Conservation (phyloP, 2,797 vertebrate genomes). For the Arrhamphus sclerolepis region DNA sequence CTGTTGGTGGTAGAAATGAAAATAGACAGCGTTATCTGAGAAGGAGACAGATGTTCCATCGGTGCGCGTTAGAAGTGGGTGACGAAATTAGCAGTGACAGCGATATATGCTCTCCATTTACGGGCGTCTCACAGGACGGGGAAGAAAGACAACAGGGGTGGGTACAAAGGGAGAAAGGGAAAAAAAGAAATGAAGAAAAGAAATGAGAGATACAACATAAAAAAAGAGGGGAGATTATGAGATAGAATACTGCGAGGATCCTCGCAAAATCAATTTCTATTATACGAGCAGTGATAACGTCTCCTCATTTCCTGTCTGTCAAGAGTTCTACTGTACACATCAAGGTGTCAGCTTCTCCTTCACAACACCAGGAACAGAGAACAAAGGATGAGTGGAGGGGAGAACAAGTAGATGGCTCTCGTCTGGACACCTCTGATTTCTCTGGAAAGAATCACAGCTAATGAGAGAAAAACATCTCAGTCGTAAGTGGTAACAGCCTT, state of each 20-base stretch:
- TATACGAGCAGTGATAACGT: constrained; percentile 64
- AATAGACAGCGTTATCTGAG: constrained; percentile 60
- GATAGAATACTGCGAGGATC: constrained; percentile 9
- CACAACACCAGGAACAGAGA: constrained; percentile 44
- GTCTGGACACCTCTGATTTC: constrained; percentile 50
- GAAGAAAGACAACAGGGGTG: constrained; percentile 16
- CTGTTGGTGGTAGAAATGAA: constrained; percentile 52
- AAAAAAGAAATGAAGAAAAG: constrained; percentile 7
- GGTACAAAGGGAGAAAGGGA: constrained; percentile 7
- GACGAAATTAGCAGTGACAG: constrained; percentile 63
- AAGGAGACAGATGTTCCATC: constrained; percentile 52
- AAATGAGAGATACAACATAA: constrained; percentile 33
- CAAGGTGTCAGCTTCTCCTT: constrained; percentile 38
- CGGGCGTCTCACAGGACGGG: constrained; percentile 38
- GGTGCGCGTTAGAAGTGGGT: constrained; percentile 44
- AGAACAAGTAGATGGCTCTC: constrained; percentile 40
- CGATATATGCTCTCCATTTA: constrained; percentile 53
- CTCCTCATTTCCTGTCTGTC: constrained; percentile 66
- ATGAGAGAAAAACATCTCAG: constrained; percentile 41
- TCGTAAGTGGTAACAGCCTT: constrained; percentile 18
- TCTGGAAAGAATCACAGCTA: constrained; percentile 52
- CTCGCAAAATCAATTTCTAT: constrained; percentile 67
- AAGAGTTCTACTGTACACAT: constrained; percentile 56
- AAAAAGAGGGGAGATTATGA: constrained; percentile 14
- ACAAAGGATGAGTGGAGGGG: constrained; percentile 51